Percentiles rank a stretch among this genome's conserved stretches.
Evolutionary conservation across 2,113 vertebrate species (phyloP).

Genomic region (Ctenomys sociabilis): DNA sequence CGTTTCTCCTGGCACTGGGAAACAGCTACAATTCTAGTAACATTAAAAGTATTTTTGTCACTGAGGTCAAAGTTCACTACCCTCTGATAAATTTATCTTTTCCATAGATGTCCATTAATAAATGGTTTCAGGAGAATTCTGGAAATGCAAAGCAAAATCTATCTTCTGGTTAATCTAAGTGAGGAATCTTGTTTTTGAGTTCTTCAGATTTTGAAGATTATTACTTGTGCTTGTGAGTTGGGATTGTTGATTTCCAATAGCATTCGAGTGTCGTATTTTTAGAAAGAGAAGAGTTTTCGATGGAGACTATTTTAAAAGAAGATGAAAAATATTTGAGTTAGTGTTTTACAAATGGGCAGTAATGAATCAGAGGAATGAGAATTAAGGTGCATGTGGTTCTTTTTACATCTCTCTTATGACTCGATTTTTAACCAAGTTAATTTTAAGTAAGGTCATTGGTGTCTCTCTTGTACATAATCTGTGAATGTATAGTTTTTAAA

Average conservation of each 20-base stretch:
- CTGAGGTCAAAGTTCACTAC: slow-evolving; percentile 58
- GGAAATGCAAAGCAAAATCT: slow-evolving; percentile 26
- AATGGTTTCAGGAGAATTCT: slow-evolving; percentile 62
- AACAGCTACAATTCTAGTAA: slow-evolving; percentile 68
- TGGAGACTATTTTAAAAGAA: slow-evolving; percentile 57
- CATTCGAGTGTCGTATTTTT: slow-evolving; percentile 61
- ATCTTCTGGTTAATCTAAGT: not conserved
- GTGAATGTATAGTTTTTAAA: slow-evolving; percentile 46
- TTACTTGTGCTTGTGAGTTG: not conserved
- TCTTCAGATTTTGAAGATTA: slow-evolving; percentile 37
- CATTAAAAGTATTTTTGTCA: slow-evolving; percentile 72
- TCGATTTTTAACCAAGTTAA: slow-evolving; percentile 57
- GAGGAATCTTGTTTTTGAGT: slow-evolving; percentile 30
- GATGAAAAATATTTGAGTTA: slow-evolving; percentile 55
- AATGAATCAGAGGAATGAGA: not conserved
- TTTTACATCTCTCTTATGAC: slow-evolving; percentile 34
- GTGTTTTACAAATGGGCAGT: slow-evolving; percentile 1
- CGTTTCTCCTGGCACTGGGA: slow-evolving; percentile 67
- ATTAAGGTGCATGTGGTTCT: not conserved
- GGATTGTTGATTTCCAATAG: slow-evolving; percentile 53
- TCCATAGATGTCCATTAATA: slow-evolving; percentile 59
- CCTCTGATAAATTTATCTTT: slow-evolving; percentile 76
- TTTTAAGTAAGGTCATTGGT: slow-evolving; percentile 47
- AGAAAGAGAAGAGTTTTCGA: slow-evolving; percentile 34
- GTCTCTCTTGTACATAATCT: slow-evolving; percentile 36